These are phyloP conservation scores for Chromoteleia sp. DNA, from an alignment of 2,888 invertebrate genomes.

Conservation along the genomic window DNA sequence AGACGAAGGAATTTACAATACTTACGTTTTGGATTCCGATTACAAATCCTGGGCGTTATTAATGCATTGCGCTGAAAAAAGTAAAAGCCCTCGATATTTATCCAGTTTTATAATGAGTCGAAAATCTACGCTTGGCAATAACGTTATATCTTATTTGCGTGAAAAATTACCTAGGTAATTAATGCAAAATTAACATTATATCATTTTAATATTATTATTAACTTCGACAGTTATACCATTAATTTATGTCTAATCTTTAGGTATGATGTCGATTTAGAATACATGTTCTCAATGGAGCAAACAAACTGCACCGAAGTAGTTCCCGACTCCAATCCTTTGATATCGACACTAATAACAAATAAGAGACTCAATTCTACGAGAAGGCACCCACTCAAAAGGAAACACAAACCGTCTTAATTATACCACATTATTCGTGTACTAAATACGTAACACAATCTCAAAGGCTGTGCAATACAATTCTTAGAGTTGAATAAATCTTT, in stretches of 20 bases:
- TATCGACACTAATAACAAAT: constrained; percentile 53
- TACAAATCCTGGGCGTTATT: constrained; percentile 93
- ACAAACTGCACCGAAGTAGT: constrained; percentile 87
- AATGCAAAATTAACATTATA: constrained; percentile 4
- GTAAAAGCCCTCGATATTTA: constrained; percentile 90
- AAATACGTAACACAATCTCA: constrained; percentile 25
- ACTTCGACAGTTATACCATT: background rate
- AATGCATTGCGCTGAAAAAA: constrained; percentile 94
- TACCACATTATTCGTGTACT: constrained; percentile 20
- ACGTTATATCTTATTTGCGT: constrained; percentile 91
- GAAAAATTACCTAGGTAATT: constrained; percentile 88
- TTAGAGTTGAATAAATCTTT: constrained; percentile 29
- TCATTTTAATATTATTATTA: background rate
- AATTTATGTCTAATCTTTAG: constrained; percentile 76
- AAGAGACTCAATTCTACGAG: constrained; percentile 47
- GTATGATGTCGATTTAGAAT: constrained; percentile 94
- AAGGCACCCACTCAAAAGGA: constrained; percentile 60
- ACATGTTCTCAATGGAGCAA: constrained; percentile 93
- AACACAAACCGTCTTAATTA: constrained; percentile 57
- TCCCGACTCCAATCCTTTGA: constrained; percentile 30
- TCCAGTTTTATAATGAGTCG: constrained; percentile 93
- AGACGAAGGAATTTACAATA: constrained; percentile 96
- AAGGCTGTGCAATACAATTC: constrained; percentile 60
- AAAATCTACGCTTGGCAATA: constrained; percentile 86
- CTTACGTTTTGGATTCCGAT: constrained; percentile 93